Conservation (phyloP, 2,113 vertebrate species). For the Corythaeola cristata region DNA sequence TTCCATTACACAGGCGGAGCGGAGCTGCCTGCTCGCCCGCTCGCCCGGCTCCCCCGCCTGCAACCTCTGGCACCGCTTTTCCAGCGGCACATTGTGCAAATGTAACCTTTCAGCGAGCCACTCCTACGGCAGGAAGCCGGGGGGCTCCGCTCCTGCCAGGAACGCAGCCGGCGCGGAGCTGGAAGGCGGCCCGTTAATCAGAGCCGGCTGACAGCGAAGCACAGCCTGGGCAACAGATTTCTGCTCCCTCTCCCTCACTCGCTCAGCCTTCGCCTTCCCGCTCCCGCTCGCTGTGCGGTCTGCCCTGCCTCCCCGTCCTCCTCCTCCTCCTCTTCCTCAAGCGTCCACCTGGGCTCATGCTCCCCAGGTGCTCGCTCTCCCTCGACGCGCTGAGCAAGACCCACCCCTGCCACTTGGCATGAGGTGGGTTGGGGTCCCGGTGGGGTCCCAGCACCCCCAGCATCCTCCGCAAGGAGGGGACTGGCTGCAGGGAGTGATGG, state of each 20-base stretch:
- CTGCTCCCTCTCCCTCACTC: slow-evolving; percentile 46
- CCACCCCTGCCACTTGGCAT: rapidly evolving
- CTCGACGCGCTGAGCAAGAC: rapidly evolving
- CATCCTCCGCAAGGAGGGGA: rapidly evolving
- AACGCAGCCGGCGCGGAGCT: slow-evolving; percentile 82
- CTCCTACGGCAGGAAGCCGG: slow-evolving; percentile 84
- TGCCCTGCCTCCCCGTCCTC: slow-evolving; percentile 44
- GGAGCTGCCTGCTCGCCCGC: slow-evolving; percentile 75
- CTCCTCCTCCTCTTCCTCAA: background rate
- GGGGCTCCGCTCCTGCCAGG: slow-evolving; percentile 83
- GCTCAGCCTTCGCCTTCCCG: slow-evolving; percentile 15
- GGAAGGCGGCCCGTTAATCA: slow-evolving; percentile 92
- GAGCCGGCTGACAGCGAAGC: slow-evolving; percentile 72
- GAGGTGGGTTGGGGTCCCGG: background rate
- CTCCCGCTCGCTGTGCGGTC: background rate
- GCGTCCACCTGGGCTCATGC: background rate
- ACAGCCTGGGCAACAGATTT: slow-evolving; percentile 63
- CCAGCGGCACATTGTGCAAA: slow-evolving; percentile 90
- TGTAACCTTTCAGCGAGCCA: slow-evolving; percentile 88
- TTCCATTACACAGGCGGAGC: slow-evolving; percentile 84
- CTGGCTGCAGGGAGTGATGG: rapidly evolving
- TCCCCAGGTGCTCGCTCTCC: rapidly evolving
- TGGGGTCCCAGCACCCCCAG: background rate
- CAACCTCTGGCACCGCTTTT: slow-evolving; percentile 75
- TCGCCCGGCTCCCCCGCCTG: slow-evolving; percentile 62